Evolutionary conservation across 2,113 vertebrate species (phyloP).

Genomic region (Rhipidura dahli): DNA sequence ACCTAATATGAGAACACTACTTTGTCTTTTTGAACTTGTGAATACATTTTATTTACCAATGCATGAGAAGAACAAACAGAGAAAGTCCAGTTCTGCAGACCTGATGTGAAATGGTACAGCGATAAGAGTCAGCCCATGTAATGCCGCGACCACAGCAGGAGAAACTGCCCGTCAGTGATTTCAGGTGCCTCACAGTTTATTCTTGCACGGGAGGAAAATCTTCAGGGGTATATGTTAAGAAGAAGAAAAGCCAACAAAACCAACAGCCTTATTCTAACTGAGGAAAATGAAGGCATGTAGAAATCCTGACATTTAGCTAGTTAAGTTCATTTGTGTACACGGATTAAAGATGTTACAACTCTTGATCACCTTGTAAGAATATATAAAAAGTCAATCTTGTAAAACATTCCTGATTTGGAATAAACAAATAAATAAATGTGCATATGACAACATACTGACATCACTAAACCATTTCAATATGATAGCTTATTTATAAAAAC

Average conservation of each 20-base stretch:
- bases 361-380: background rate
- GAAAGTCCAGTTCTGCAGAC: constrained; percentile 31
- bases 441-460: background rate
- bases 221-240: background rate
- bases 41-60: constrained; percentile 47
- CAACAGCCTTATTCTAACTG: background rate
- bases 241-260: background rate
- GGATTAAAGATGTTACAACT: constrained; percentile 12
- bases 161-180: background rate
- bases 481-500: constrained; percentile 30
- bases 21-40: constrained; percentile 13
- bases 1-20: constrained; percentile 47
- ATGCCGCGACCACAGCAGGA: background rate
- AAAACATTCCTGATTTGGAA: background rate
- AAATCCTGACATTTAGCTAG: constrained; percentile 3
- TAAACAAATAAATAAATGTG: background rate
- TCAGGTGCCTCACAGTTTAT: background rate
- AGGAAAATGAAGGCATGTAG: background rate
- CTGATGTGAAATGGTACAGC: background rate
- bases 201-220: background rate
- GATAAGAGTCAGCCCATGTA: background rate
- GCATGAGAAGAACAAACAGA: constrained; percentile 47
- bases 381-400: background rate
- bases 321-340: background rate
- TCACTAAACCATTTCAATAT: constrained; percentile 30